Evolutionary conservation across 2,113 vertebrate species (phyloP), one percentile per base, ranked within the genome.

Genomic region (Daubentonia madagascariensis): DNA sequence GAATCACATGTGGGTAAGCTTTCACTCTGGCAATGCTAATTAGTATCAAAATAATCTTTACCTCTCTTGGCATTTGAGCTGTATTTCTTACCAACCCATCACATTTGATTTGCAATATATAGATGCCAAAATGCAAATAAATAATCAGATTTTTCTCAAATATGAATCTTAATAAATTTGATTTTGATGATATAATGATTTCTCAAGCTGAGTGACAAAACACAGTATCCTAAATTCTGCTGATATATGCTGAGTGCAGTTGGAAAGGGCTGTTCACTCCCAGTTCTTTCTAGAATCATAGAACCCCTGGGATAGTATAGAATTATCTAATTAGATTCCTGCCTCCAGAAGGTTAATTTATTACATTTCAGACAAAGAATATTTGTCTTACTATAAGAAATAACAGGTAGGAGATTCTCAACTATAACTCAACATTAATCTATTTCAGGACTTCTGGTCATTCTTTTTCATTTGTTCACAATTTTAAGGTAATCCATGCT

Each of bases 11-110:
- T 75, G 96, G 96, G 76, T 97, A 97, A 97, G 96, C 94, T 97
- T 98, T 98, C 97, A 98, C 10, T 97, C 94, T 98, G 97, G 97
- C 95, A 98, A 96, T 91, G 96, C 95, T 98, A 98, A 98, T 98
- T 98, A 98, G 89, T 70, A 97, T 96, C 96, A 97, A 98, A 98
- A 96, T 80, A 98, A 68, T 94, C 97, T 96, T 97, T 73, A 40
- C 63, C 40, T 94, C 72, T 97, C 78, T 96, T 92, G 68, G 16
- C 85, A 73, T 94, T 90, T 92, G 52, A 85, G 17, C 84, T 84
- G 30, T 43, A 8, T 79, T 87, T 95, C 65, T 75, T 88, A 88
- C n/a, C 68, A 86, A 35, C 25, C 22, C 25, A 75, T 94, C 52
- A 43, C 28, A 67, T 91, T 96, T 92, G 18, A 67, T 76, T 86